Evolutionary conservation across 2,797 vertebrate genomes (phyloP).

Genomic region (Ibycter americanus): DNA sequence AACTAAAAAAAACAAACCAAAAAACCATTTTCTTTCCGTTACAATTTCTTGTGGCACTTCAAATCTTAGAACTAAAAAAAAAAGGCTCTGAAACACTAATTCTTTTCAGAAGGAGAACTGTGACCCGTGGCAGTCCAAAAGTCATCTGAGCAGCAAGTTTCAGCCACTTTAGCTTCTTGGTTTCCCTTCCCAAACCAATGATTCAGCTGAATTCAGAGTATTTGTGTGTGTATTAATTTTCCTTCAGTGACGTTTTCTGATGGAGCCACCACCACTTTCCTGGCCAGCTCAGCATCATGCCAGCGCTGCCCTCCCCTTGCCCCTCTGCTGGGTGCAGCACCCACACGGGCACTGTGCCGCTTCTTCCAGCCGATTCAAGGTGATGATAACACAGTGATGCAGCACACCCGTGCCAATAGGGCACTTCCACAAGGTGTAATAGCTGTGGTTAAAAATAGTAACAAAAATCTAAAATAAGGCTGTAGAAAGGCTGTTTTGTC

Average conservation of each 20-base stretch:
- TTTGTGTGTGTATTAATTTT: background rate
- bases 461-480: background rate
- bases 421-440: background rate
- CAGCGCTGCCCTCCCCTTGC: background rate
- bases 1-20: no score
- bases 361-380: background rate
- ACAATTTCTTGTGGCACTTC: background rate
- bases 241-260: background rate
- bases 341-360: no score
- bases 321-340: background rate
- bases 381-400: background rate
- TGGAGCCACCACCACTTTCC: background rate
- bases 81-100: background rate
- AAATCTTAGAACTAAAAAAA: background rate
- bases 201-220: background rate
- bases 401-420: background rate
- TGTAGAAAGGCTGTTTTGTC: background rate
- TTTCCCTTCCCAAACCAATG: background rate
- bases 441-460: background rate
- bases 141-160: background rate
- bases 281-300: background rate
- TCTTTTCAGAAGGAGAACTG: background rate
- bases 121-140: background rate
- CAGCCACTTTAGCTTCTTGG: background rate
- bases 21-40: background rate